phyloP scores from a whole-genome alignment of 2,888 invertebrate species.

The Eremobia ochroleuca region DNA sequence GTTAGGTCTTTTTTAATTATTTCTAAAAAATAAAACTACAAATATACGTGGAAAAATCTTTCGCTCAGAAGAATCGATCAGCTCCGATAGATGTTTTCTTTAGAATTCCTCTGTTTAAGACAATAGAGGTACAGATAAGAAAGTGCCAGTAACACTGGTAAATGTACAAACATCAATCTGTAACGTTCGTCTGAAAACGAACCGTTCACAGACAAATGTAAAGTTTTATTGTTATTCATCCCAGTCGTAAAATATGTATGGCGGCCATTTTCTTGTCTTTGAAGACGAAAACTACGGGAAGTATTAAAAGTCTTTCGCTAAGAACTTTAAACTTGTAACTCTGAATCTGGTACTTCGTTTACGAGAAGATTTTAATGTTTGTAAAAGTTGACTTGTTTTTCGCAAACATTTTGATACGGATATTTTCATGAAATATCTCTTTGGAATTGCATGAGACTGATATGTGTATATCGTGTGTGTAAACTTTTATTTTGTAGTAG shows the following conservation, averaged over 20 bases:
- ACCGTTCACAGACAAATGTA: conserved; percentile 46
- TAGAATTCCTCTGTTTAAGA: conserved; percentile 15
- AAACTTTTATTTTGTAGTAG: not conserved
- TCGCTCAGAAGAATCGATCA: not conserved
- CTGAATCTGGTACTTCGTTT: conserved; percentile 63
- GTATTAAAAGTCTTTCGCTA: conserved; percentile 69
- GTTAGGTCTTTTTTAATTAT: not conserved
- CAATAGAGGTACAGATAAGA: conserved; percentile 32
- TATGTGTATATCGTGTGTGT: not conserved
- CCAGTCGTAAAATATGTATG: conserved; percentile 58
- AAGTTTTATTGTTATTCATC: conserved; percentile 56
- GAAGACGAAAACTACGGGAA: conserved; percentile 56
- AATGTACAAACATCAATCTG: conserved; percentile 53
- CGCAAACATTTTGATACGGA: conserved; percentile 8
- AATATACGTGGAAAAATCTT: not conserved
- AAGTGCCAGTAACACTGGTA: conserved; percentile 15
- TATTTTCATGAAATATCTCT: conserved; percentile 22
- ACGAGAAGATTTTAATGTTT: conserved; percentile 59
- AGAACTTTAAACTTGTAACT: conserved; percentile 68
- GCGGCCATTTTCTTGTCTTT: conserved; percentile 53
- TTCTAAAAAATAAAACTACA: not conserved
- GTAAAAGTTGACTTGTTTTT: conserved; percentile 37
- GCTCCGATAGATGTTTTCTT: not conserved
- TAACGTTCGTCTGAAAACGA: conserved; percentile 34
- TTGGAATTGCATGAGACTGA: not conserved